Evolutionary conservation across 2,888 invertebrate genomes (phyloP).

Genomic region (Aphidoletes aphidimyza): DNA sequence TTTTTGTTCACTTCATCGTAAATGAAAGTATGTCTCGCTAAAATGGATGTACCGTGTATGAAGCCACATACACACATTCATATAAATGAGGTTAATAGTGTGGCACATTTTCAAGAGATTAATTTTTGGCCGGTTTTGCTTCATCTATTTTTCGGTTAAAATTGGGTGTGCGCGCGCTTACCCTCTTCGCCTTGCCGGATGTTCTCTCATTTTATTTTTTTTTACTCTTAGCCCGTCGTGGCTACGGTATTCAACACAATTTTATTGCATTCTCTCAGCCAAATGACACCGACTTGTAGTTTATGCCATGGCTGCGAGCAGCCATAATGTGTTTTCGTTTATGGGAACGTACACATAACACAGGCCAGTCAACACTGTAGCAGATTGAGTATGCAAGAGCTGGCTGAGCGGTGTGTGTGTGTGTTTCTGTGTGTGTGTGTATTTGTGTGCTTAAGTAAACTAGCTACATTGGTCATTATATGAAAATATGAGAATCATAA

Average conservation of each 20-base stretch:
- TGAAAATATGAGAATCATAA: slow-evolving; percentile 41
- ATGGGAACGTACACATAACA: not conserved
- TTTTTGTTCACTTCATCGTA: too few relatives aligned
- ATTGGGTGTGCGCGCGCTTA: not conserved
- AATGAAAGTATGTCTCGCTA: slow-evolving; percentile 17
- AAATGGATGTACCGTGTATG: not conserved
- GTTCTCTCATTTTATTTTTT: not conserved
- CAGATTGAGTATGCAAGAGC: too few relatives aligned
- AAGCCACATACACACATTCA: not conserved
- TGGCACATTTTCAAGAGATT: slow-evolving; percentile 34
- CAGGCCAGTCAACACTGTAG: too few relatives aligned
- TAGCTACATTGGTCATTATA: slow-evolving; percentile 11
- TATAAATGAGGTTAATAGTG: not conserved
- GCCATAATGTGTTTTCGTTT: not conserved
- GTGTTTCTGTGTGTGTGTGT: not conserved
- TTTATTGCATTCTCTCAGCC: slow-evolving; percentile 8
- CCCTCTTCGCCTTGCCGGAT: too few relatives aligned
- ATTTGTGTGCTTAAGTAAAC: too few relatives aligned
- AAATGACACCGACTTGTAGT: slow-evolving; percentile 42
- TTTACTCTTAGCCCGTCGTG: not conserved
- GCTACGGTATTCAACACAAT: not conserved
- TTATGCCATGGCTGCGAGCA: not conserved
- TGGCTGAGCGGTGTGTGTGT: not conserved
- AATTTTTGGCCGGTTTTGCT: not conserved
- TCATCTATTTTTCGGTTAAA: not conserved